Evolutionary conservation across 1,140 invertebrate species (phyloP), one percentile per base, ranked within the genome.

Genomic region (Polypedilum pembai): DNA sequence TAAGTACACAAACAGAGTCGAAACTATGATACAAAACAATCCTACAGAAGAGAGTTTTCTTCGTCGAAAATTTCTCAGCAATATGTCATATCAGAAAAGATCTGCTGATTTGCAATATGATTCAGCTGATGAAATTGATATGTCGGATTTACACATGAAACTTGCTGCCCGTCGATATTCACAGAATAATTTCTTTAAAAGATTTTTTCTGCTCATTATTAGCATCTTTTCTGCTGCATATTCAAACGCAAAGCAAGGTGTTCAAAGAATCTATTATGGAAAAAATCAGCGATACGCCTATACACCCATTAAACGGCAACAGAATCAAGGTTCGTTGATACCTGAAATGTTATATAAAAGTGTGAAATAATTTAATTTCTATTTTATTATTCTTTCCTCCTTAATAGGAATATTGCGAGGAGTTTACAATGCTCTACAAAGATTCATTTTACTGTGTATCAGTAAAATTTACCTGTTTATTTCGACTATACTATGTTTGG

Each of bases 401-500:
- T 8, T 20, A 69, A 21, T 20, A 18, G 65, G 65, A 69, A 10
- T 69, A 18, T 7, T 69, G 65, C 17, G 65, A 21, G 8, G 65
- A n/a, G 10, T 21, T 20, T 69, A 20, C 65, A 21, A 69, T 7
- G 8, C 66, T 12, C 74, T 81, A 4, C 74, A 74, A n/a, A 73
- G 75, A 41, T 76, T 76, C 1, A 41, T 82, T 65, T 74, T 76
- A n/a, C 75, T 76, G 15, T 15, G 79, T 8, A 76, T 78, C 73
- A 78, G 77, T 1, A 78, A 78, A 63, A 33, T 81, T 10, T 82
- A 82, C 65, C 8, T 81, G 7, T 78, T 78, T 20, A 81, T 82
- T 73, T 80, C 80, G 73, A 79, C 79, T 18, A 76, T 85, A 8
- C 81, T 85, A 76, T 79, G 81, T 74, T 75, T 83, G 77, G 85